phyloP scores from a whole-genome alignment of 2,797 vertebrate genomes.

The Helarctos malayanus region DNA sequence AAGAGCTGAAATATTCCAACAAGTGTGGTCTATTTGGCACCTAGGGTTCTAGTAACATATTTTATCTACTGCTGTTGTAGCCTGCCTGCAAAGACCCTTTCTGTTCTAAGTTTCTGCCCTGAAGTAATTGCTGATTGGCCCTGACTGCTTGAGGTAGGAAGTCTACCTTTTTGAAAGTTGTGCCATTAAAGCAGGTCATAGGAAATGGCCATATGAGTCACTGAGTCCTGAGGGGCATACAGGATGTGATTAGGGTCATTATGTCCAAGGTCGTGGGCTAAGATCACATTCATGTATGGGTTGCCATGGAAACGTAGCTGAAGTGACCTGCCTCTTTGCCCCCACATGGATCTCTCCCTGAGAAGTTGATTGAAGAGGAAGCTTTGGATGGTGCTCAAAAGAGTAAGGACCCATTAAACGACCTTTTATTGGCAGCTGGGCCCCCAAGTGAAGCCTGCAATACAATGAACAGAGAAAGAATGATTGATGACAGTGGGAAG shows the following conservation, averaged over 20 bases:
- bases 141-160: conserved; percentile 41
- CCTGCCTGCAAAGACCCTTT: neutral
- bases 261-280: conserved; percentile 69
- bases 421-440: conserved; percentile 67
- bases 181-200: conserved; percentile 66
- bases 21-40: conserved; percentile 14
- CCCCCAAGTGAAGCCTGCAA: neutral
- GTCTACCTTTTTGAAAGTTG: conserved; percentile 60
- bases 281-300: conserved; percentile 54
- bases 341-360: conserved; percentile 64
- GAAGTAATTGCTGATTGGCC: conserved; percentile 60
- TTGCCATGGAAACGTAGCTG: conserved; percentile 76
- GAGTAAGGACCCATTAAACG: conserved; percentile 62
- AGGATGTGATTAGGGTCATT: conserved; percentile 77
- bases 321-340: conserved; percentile 64
- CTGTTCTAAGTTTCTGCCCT: conserved; percentile 3
- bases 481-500: conserved; percentile 40
- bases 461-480: neutral
- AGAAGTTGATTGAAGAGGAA: conserved; percentile 80
- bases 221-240: conserved; percentile 43
- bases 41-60: neutral
- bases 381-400: conserved; percentile 71
- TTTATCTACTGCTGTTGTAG: conserved; percentile 43
- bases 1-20: conserved; percentile 29
- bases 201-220: conserved; percentile 57